Conservation (phyloP, 2,797 vertebrate genomes). For the Lithobates pipiens region DNA sequence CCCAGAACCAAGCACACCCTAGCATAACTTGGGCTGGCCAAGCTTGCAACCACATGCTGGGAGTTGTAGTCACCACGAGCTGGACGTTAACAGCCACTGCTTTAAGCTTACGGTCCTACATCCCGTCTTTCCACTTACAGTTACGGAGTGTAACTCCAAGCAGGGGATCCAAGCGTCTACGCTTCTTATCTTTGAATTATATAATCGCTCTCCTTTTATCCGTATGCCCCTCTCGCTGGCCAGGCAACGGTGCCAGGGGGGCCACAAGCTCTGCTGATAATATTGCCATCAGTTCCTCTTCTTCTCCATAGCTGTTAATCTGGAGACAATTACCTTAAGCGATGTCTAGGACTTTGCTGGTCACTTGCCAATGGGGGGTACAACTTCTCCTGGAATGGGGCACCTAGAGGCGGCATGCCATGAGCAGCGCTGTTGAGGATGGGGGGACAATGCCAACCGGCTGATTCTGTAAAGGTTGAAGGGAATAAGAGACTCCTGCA, state of each 20-base stretch:
- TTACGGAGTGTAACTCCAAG: not conserved
- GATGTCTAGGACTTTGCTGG: constrained; percentile 1
- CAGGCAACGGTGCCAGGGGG: not conserved
- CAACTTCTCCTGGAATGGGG: not conserved
- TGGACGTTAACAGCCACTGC: not conserved
- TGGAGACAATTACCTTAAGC: constrained; percentile 21
- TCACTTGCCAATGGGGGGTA: not conserved
- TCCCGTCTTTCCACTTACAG: not conserved
- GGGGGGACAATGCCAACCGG: not conserved
- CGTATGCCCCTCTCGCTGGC: not conserved
- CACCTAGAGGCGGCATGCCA: not conserved
- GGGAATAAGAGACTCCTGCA: constrained; percentile 21
- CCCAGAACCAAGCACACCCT: not conserved
- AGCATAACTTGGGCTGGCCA: too few species aligned
- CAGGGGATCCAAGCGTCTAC: not conserved
- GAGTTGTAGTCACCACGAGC: not conserved
- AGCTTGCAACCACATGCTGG: not conserved
- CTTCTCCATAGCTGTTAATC: not conserved
- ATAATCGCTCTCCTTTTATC: not conserved
- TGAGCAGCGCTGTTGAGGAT: not conserved
- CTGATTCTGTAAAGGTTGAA: constrained; percentile 21
- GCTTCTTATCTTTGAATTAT: not conserved
- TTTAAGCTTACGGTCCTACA: not conserved
- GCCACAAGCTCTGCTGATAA: not conserved
- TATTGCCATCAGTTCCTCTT: not conserved